phyloP scores from a whole-genome alignment of 2,797 vertebrate species.

The Thalassophryne amazonica region DNA sequence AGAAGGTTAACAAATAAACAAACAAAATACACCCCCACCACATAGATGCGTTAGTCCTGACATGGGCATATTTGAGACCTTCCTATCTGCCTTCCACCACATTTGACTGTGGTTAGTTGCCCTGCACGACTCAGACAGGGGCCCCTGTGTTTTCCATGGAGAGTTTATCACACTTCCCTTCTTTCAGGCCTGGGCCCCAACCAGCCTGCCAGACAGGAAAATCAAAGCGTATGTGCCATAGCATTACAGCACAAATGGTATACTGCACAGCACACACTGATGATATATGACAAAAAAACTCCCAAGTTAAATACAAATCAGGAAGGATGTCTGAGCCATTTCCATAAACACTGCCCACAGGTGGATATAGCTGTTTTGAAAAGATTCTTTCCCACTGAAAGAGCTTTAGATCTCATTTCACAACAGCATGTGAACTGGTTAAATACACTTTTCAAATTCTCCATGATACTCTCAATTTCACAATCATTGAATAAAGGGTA shows the following conservation, averaged over 20 bases:
- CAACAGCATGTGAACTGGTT: no score
- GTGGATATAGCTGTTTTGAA: conserved; percentile 18
- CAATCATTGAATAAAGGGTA: no score
- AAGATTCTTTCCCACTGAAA: no score
- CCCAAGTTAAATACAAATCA: conserved; percentile 22
- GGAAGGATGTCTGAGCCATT: conserved; percentile 9
- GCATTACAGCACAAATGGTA: conserved; percentile 37
- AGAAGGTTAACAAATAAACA: neutral
- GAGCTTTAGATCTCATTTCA: no score
- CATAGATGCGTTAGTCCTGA: neutral
- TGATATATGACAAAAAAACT: conserved; percentile 30
- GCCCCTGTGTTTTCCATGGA: conserved; percentile 48
- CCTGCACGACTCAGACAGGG: conserved; percentile 34
- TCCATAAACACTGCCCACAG: conserved; percentile 4
- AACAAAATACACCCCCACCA: neutral
- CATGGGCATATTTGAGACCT: conserved; percentile 12
- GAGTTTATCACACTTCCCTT: conserved; percentile 66
- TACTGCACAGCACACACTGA: conserved; percentile 14
- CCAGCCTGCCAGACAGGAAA: conserved; percentile 49
- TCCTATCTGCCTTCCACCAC: conserved; percentile 42
- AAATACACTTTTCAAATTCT: no score
- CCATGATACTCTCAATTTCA: no score
- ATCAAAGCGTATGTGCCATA: conserved; percentile 46
- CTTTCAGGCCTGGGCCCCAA: conserved; percentile 30
- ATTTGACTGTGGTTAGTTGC: conserved; percentile 54